Evolutionary conservation across 1,140 invertebrate species (phyloP), one percentile per base, ranked within the genome.

Genomic region (Calephelis nemesis): DNA sequence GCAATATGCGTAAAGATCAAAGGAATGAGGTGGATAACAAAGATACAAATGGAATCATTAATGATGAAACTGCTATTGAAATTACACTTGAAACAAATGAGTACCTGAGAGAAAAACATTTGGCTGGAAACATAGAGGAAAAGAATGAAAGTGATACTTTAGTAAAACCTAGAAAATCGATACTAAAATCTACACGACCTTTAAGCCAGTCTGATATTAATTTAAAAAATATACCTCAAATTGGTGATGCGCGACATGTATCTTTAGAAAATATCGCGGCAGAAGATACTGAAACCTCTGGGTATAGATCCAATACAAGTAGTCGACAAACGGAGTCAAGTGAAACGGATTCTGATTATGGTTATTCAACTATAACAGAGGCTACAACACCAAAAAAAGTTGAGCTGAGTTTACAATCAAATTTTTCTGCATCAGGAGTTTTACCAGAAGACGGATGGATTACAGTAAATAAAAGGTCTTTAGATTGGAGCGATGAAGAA

Each of bases 281-380:
- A 12, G 90, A 92, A 7, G 93, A 93, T 67, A 94, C 92, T 19
- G 92, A 92, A 63, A 94, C 93, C 71, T 94, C 93, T 1, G 94
- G 94, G 0, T 94, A 94, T 69, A 84, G 90, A 72, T 93, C 93
- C 0, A 92, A 86, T 67, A 78, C 84, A 12, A 88, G 85, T 70
- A 90, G 90, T 73, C 82, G 86, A 49, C 81, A 87, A 62, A 91
- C 90, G 70, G 92, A 93, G 71, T 82, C 84, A 1, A 90, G 89
- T 70, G 92, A 93, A 71, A 93, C 87, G n/a, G 93, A 94, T 72
- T 94, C 93, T 47, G 93, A 94, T 70, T 93, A 92, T 47, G 92
- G 91, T 47, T 94, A 93, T 74, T 90, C 91, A 7, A 93, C 89
- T n/a, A 93, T 93, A 47, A 92, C 83, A 19, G 85, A 87, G 48